These are phyloP conservation scores for Pemphigus obesinymphae DNA, from an alignment of 1,140 invertebrate species.

Conservation along the genomic window DNA sequence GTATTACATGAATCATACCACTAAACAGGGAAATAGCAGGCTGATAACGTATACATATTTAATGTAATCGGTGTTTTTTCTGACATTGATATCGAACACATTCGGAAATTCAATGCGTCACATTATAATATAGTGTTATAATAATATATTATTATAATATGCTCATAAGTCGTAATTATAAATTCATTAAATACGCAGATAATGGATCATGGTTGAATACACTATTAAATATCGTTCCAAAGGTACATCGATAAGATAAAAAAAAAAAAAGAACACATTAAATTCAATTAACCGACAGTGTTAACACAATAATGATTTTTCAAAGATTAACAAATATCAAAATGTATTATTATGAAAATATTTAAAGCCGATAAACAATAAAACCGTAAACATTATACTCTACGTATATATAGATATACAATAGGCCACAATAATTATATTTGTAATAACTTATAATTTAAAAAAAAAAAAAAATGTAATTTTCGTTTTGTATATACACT, in stretches of 20 bases:
- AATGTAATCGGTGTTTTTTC: neutral
- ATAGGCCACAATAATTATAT: too few species aligned
- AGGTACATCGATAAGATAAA: neutral
- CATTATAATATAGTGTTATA: neutral
- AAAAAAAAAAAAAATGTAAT: too few species aligned
- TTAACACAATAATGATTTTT: neutral
- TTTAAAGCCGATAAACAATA: neutral
- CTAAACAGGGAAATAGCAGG: neutral
- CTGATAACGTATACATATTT: neutral
- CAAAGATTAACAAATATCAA: neutral
- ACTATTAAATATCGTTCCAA: slow-evolving; percentile 8
- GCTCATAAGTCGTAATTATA: too few species aligned
- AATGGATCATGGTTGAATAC: neutral
- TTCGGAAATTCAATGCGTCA: neutral
- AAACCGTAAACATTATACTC: neutral
- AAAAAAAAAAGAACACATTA: neutral
- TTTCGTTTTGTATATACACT: neutral
- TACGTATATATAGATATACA: too few species aligned
- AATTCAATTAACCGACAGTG: too few species aligned
- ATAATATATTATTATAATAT: neutral
- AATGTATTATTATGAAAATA: neutral
- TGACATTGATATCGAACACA: neutral
- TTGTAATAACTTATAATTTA: neutral
- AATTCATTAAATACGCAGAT: neutral
- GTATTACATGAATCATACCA: neutral